A percentile compares a stretch with the other conserved stretches of the same genome.
phyloP scores from a whole-genome alignment of 2,888 invertebrate species.

The Patella pellucida region DNA sequence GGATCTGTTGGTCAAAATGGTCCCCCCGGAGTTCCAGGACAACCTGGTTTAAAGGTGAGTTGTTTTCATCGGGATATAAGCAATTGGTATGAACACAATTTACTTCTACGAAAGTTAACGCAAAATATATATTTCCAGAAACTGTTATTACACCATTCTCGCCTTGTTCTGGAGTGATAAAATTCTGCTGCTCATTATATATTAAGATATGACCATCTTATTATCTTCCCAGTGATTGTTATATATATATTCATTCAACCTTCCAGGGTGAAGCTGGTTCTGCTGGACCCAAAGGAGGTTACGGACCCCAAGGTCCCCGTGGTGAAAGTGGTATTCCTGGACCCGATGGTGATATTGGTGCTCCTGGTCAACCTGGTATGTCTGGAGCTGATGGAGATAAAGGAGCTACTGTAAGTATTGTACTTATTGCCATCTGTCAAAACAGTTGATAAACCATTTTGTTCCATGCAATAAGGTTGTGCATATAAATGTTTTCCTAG shows the following conservation, averaged over 20 bases:
- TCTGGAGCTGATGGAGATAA: conserved; percentile 59
- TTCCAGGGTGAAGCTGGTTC: conserved; percentile 56
- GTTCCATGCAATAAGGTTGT: too few relatives aligned
- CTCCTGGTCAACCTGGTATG: conserved; percentile 51
- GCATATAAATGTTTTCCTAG: too few relatives aligned
- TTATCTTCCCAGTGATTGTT: not conserved
- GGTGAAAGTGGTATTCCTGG: conserved; percentile 59
- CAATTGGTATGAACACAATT: too few relatives aligned
- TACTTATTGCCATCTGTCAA: too few relatives aligned
- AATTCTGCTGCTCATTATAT: too few relatives aligned
- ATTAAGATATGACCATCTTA: not conserved
- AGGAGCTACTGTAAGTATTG: conserved; percentile 49
- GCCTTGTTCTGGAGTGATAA: too few relatives aligned
- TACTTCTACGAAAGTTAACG: too few relatives aligned
- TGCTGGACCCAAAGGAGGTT: conserved; percentile 55
- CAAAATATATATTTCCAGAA: too few relatives aligned
- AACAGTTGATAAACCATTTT: too few relatives aligned
- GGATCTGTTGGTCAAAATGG: conserved; percentile 77
- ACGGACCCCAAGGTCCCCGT: conserved; percentile 57
- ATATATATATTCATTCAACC: not conserved
- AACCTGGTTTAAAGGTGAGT: conserved; percentile 49
- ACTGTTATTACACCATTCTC: too few relatives aligned
- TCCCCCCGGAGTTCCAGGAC: conserved; percentile 57
- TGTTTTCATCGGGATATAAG: too few relatives aligned
- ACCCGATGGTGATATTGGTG: conserved; percentile 51